phyloP scores from a whole-genome alignment of 23 tunicate species.

The Oikopleura dioica region DNA sequence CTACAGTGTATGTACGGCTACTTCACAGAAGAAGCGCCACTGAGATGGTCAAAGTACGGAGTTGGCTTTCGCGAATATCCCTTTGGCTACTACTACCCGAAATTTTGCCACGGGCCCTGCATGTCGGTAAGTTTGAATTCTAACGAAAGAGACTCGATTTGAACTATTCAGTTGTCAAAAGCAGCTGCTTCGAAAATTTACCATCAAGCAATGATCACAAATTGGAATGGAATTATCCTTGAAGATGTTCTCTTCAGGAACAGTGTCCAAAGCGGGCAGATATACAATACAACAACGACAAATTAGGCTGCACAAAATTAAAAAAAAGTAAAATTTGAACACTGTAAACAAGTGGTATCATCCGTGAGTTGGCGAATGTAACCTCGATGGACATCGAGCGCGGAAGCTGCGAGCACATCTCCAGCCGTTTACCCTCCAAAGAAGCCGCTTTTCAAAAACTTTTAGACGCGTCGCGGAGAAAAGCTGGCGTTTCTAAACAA shows the following conservation, averaged over 20 bases:
- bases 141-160: neutral
- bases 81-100: neutral
- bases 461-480: too few species aligned
- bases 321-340: too few species aligned
- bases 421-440: too few species aligned
- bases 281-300: too few species aligned
- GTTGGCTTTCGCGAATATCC: neutral
- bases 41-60: neutral
- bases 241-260: neutral
- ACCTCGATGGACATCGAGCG: too few species aligned
- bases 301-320: too few species aligned
- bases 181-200: neutral
- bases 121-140: neutral
- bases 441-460: too few species aligned
- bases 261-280: too few species aligned
- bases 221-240: neutral
- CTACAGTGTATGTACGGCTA: slow-evolving; percentile 7
- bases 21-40: neutral
- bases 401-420: too few species aligned
- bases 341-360: too few species aligned
- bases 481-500: too few species aligned
- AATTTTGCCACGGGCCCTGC: neutral
- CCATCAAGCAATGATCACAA: neutral
- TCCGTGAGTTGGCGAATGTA: too few species aligned
- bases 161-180: neutral